Conservation (phyloP, 1,140 invertebrate species). For the Brachionus paranguensis region DNA sequence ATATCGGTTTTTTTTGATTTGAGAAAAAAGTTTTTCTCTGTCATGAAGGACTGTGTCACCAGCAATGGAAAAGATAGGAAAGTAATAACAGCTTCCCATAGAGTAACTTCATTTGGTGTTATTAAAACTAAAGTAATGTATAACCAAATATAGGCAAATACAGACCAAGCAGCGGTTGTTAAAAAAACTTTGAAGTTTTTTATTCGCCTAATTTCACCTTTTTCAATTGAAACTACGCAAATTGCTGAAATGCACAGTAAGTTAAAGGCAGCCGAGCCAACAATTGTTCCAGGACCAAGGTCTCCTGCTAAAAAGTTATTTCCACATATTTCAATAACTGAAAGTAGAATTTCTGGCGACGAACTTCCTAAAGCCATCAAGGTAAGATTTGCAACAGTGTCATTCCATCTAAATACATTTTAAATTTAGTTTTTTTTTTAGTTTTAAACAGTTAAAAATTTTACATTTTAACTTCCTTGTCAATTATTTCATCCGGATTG, state of each 20-base stretch:
- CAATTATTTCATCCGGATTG: constrained; percentile 43
- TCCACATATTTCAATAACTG: constrained; percentile 62
- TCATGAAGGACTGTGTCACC: constrained; percentile 59
- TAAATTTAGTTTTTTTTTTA: not conserved
- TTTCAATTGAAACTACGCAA: constrained; percentile 49
- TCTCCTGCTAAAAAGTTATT: constrained; percentile 59
- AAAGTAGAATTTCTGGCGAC: constrained; percentile 64
- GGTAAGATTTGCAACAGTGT: constrained; percentile 66
- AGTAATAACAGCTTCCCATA: constrained; percentile 64
- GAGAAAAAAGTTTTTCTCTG: constrained; percentile 57
- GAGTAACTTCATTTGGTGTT: constrained; percentile 56
- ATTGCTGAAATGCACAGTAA: constrained; percentile 55
- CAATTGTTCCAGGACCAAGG: constrained; percentile 64
- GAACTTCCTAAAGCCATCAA: constrained; percentile 65
- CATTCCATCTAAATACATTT: constrained; percentile 59
- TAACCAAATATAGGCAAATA: constrained; percentile 66
- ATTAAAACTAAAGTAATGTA: constrained; percentile 51
- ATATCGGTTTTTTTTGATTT: constrained; percentile 41
- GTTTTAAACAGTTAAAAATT: not conserved
- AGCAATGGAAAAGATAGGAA: constrained; percentile 61
- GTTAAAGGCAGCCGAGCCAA: constrained; percentile 61
- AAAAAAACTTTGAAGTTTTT: constrained; percentile 56
- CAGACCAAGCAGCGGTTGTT: constrained; percentile 55
- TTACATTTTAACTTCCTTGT: constrained; percentile 48
- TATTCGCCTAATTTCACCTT: constrained; percentile 47